Conservation (phyloP, 2,888 invertebrate species). For the Alviniconcha strummeri region DNA sequence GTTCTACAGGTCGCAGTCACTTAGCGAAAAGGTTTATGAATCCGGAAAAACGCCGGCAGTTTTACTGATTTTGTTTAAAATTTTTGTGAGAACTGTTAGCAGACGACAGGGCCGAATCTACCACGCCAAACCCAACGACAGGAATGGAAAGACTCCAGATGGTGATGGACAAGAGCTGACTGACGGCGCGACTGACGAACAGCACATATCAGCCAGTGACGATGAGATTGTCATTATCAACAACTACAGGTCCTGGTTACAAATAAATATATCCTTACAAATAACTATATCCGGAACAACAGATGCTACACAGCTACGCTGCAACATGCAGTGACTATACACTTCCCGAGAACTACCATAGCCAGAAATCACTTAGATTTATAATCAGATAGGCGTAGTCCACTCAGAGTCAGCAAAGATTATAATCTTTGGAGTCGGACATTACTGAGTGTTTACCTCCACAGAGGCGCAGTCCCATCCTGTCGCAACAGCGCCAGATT, state of each 20-base stretch:
- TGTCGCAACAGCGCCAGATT: too few relatives aligned
- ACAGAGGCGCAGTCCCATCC: too few relatives aligned
- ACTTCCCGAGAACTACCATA: too few relatives aligned
- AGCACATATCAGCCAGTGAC: neutral
- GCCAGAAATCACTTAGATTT: too few relatives aligned
- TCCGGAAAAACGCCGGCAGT: constrained; percentile 2
- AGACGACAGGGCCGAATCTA: constrained; percentile 23
- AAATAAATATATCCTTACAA: too few relatives aligned
- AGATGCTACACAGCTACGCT: too few relatives aligned
- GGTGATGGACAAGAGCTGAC: neutral
- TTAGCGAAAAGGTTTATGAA: neutral
- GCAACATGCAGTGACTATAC: too few relatives aligned
- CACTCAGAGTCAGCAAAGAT: too few relatives aligned
- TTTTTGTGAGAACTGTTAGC: constrained; percentile 15
- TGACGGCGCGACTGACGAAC: neutral
- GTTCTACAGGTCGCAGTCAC: constrained; percentile 6
- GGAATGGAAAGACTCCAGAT: neutral
- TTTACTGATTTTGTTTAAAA: neutral
- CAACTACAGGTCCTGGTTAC: constrained; percentile 9
- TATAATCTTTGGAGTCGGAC: too few relatives aligned
- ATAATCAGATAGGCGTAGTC: too few relatives aligned
- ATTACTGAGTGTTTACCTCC: too few relatives aligned
- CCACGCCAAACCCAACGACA: neutral
- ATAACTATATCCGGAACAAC: too few relatives aligned
- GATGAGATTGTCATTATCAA: constrained; percentile 26